Conservation (phyloP, 2,113 vertebrate genomes). For the Sialia sialis region DNA sequence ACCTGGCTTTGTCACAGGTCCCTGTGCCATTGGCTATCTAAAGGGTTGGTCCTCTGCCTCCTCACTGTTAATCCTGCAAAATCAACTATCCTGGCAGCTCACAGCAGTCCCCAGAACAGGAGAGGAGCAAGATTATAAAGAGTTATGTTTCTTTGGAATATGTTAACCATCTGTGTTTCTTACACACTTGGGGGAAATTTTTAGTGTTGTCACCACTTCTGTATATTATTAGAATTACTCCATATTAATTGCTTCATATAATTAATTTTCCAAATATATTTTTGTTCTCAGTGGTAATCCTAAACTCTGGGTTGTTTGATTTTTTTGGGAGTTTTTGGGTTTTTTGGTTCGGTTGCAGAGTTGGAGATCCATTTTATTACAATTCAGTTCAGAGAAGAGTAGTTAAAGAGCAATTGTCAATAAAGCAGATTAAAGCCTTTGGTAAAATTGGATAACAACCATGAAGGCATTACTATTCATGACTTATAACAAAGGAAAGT, state of each 20-base stretch:
- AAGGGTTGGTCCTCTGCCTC: background rate
- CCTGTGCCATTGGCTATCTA: background rate
- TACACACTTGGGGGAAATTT: background rate
- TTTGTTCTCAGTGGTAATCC: background rate
- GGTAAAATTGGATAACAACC: conserved; percentile 31
- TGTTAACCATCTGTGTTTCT: background rate
- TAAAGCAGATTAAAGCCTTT: conserved; percentile 25
- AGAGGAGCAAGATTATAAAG: background rate
- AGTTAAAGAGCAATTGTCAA: conserved; percentile 25
- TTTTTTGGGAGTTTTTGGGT: background rate
- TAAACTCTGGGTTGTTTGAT: background rate
- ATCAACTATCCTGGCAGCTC: background rate
- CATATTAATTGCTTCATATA: background rate
- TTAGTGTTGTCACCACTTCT: background rate
- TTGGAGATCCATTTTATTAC: background rate
- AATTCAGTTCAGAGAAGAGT: background rate
- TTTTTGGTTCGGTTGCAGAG: background rate
- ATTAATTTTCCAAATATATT: background rate
- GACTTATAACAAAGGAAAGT: conserved; percentile 14
- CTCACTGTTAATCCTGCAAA: background rate
- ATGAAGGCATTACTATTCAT: conserved; percentile 28
- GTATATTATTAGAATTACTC: background rate
- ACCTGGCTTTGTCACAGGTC: background rate
- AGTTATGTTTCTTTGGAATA: background rate
- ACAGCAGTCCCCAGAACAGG: accelerated